phyloP scores from a whole-genome alignment of 2,797 vertebrate species.

The Agapornis canus region DNA sequence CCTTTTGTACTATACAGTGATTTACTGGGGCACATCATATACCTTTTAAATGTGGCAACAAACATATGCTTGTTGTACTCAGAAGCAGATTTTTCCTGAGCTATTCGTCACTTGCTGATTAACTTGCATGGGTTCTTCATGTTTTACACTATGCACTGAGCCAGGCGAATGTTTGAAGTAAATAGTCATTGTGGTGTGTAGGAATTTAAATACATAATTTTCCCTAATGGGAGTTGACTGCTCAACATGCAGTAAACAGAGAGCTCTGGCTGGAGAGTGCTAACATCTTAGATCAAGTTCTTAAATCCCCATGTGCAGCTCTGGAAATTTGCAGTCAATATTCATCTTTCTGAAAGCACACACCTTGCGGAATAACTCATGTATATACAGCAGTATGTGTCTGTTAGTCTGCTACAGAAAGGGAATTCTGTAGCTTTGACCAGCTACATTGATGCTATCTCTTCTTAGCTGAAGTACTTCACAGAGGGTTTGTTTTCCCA shows the following conservation, averaged over 20 bases:
- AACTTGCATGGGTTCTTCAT: background rate
- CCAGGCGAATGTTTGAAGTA: background rate
- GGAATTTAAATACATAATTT: conserved; percentile 30
- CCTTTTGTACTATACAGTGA: background rate
- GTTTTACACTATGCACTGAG: background rate
- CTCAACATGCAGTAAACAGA: background rate
- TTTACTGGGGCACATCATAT: background rate
- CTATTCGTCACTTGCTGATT: background rate
- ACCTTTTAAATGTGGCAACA: background rate
- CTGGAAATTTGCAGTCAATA: background rate
- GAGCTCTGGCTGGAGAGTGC: background rate
- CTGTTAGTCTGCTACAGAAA: background rate
- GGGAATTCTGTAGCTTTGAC: background rate
- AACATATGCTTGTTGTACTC: background rate
- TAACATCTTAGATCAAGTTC: background rate
- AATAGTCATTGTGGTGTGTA: background rate
- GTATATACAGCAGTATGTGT: accelerated
- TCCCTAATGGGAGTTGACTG: background rate
- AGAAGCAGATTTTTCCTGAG: background rate
- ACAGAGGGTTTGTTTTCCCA: background rate
- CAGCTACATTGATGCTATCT: background rate
- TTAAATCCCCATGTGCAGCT: background rate
- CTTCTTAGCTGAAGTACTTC: background rate
- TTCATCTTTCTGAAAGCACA: background rate
- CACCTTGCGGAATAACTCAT: accelerated